Conservation (phyloP, 2,113 vertebrate species). For the Carollia perspicillata region DNA sequence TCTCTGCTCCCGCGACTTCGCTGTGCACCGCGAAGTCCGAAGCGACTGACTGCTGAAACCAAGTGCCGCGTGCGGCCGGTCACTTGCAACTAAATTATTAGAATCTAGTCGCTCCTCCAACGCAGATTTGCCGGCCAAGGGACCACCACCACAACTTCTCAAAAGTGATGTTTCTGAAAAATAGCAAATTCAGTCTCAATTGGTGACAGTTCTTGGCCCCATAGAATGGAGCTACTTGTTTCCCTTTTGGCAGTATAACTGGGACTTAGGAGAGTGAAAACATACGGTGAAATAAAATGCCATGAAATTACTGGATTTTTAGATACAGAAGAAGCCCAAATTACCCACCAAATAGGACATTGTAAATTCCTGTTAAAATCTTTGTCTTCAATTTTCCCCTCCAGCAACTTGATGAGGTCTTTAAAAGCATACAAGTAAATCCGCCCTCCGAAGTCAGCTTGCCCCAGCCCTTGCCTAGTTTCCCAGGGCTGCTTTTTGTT, state of each 20-base stretch:
- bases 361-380: background rate
- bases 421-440: background rate
- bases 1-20: background rate
- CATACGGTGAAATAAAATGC: background rate
- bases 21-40: fast-evolving
- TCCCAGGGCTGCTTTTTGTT: slow-evolving; percentile 75
- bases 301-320: background rate
- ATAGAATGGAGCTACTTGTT: background rate
- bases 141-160: background rate
- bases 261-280: background rate
- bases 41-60: background rate
- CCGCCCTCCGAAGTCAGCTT: background rate
- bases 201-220: background rate
- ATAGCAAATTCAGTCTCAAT: background rate
- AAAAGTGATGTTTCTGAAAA: background rate
- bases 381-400: background rate
- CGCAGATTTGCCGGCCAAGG: background rate
- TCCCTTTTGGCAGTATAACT: background rate
- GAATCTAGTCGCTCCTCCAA: background rate
- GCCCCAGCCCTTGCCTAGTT: slow-evolving; percentile 9
- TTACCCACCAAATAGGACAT: background rate
- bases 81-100: background rate
- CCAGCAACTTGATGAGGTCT: background rate
- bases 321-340: background rate
- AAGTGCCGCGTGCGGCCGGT: background rate